These are phyloP conservation scores for Pammene fasciana DNA, from an alignment of 2,888 invertebrate genomes.

Conservation along the genomic window DNA sequence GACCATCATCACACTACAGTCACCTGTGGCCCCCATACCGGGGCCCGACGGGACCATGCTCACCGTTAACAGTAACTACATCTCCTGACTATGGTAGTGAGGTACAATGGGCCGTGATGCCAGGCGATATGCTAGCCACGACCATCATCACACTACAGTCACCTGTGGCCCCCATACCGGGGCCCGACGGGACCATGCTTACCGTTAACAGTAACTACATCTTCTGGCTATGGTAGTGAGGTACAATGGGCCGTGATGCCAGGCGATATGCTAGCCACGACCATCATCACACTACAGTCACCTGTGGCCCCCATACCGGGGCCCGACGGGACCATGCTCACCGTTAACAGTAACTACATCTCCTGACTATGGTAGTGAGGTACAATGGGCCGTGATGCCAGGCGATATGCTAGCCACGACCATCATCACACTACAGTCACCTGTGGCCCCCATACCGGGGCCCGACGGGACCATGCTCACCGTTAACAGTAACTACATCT, in stretches of 20 bases:
- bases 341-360: no score
- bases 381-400: not conserved
- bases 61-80: conserved; percentile 85
- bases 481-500: no score
- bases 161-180: no score
- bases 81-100: no score
- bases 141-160: not conserved
- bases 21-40: conserved; percentile 86
- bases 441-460: no score
- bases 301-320: no score
- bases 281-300: conserved; percentile 81
- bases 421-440: not conserved
- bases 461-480: no score
- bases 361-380: no score
- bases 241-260: conserved; percentile 94
- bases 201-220: no score
- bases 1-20: conserved; percentile 64
- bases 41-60: conserved; percentile 92
- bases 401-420: not conserved
- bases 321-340: no score
- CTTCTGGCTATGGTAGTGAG: conserved; percentile 91
- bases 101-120: not conserved
- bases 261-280: conserved; percentile 89
- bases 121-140: not conserved
- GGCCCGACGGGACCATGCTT: no score